Conservation (phyloP, 2,797 vertebrate genomes). For the Peromyscus eremicus region DNA sequence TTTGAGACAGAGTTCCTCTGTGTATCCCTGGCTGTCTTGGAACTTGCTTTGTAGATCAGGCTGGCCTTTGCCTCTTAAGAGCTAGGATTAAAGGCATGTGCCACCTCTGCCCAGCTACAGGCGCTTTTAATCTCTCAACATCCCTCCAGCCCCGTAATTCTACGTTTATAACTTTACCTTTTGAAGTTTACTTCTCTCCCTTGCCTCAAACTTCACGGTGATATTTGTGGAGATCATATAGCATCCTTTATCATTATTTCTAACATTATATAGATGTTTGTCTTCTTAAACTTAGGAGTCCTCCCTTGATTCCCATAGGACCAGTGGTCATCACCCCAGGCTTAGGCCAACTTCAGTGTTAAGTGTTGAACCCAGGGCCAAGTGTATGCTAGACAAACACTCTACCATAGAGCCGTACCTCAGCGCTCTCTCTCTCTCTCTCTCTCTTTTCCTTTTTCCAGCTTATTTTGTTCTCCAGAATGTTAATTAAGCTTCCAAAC, state of each 20-base stretch:
- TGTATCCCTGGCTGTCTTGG: neutral
- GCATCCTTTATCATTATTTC: neutral
- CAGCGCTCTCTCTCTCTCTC: neutral
- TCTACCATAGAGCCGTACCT: neutral
- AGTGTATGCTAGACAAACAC: neutral
- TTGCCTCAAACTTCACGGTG: neutral
- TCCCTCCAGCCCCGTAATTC: neutral
- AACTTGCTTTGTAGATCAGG: neutral
- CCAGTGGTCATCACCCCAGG: neutral
- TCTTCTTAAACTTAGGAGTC: neutral
- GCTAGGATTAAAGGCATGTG: neutral
- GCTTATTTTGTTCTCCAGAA: constrained; percentile 12
- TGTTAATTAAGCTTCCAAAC: constrained; percentile 6
- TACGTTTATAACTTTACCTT: neutral
- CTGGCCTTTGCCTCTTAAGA: neutral
- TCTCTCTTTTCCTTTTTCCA: neutral
- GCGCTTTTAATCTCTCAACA: neutral
- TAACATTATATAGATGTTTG: neutral
- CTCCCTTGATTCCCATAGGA: neutral
- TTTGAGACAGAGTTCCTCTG: neutral
- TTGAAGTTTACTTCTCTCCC: neutral
- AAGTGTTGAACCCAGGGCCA: neutral
- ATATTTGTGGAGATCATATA: neutral
- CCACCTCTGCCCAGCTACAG: neutral
- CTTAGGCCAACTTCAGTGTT: neutral